phyloP scores from a whole-genome alignment of 2,888 invertebrate genomes.

The Stenotaenia linearis region DNA sequence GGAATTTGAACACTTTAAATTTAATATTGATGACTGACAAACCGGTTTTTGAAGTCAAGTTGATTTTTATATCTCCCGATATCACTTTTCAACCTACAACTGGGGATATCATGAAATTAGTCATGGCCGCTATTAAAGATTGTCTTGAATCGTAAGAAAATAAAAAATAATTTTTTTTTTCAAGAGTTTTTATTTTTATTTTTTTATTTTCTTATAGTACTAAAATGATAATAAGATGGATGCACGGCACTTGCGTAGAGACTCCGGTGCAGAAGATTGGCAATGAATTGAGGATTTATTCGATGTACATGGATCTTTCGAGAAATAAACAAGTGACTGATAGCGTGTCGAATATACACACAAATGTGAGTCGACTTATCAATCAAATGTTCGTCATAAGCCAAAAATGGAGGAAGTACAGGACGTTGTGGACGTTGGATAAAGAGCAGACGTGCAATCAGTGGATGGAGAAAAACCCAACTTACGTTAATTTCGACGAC shows the following conservation, averaged over 20 bases:
- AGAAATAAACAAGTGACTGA: constrained; percentile 65
- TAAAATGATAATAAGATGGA: constrained; percentile 76
- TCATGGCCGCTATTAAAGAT: constrained; percentile 67
- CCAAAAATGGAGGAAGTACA: constrained; percentile 65
- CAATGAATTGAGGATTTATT: constrained; percentile 61
- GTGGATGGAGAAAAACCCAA: constrained; percentile 62
- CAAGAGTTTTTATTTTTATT: background rate
- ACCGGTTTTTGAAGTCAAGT: constrained; percentile 73
- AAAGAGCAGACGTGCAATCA: constrained; percentile 68
- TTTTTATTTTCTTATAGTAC: constrained; percentile 51
- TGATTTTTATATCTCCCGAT: constrained; percentile 66
- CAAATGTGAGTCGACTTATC: constrained; percentile 1
- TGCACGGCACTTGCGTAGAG: constrained; percentile 70
- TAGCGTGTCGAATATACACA: constrained; percentile 59
- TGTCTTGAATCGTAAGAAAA: constrained; percentile 61
- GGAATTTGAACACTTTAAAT: constrained; percentile 66
- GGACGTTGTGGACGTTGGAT: constrained; percentile 69
- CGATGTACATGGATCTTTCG: constrained; percentile 73
- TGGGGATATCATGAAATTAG: constrained; percentile 69
- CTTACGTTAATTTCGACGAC: constrained; percentile 67
- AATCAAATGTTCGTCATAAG: constrained; percentile 38
- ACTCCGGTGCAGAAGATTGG: constrained; percentile 60
- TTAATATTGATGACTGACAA: constrained; percentile 53
- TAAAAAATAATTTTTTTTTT: constrained; percentile 28
- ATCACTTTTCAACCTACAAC: constrained; percentile 68